These are phyloP conservation scores for Sarcophaga subvicina DNA, from an alignment of 2,888 invertebrate genomes.

Conservation along the genomic window DNA sequence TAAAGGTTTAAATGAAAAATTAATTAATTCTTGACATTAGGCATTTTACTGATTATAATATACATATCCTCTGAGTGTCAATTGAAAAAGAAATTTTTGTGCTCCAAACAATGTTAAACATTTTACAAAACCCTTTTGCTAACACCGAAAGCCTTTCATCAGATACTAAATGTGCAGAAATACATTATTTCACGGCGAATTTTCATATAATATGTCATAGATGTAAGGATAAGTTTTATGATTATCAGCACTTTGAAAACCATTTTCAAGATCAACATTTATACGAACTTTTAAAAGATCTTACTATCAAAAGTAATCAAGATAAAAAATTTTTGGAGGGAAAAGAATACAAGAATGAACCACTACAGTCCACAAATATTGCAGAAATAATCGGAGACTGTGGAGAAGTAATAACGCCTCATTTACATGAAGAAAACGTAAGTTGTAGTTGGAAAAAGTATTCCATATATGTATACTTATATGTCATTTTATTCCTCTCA, in stretches of 20 bases:
- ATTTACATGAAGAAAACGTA: neutral
- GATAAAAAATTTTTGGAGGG: neutral
- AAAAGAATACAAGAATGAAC: neutral
- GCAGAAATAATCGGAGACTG: too few species aligned
- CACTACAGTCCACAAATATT: too few species aligned
- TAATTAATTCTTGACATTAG: too few species aligned
- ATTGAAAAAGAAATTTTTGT: neutral
- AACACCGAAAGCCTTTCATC: conserved; percentile 38
- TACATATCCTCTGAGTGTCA: too few species aligned
- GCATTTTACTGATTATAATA: too few species aligned
- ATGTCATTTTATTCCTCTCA: too few species aligned
- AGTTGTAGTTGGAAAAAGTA: neutral
- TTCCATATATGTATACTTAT: too few species aligned
- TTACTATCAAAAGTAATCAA: neutral
- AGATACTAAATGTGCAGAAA: conserved; percentile 73
- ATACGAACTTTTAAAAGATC: conserved; percentile 30
- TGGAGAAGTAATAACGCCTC: too few species aligned
- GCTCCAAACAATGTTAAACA: conserved; percentile 55
- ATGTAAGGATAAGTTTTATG: conserved; percentile 67
- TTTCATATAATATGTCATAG: conserved; percentile 71
- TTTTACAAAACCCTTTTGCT: conserved; percentile 26
- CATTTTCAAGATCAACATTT: conserved; percentile 71
- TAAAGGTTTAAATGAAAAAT: too few species aligned
- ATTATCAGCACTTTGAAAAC: conserved; percentile 66
- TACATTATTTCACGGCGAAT: conserved; percentile 65